phyloP scores from a whole-genome alignment of 2,888 invertebrate genomes.

The Scaptodrosophila latifasciaeformis region DNA sequence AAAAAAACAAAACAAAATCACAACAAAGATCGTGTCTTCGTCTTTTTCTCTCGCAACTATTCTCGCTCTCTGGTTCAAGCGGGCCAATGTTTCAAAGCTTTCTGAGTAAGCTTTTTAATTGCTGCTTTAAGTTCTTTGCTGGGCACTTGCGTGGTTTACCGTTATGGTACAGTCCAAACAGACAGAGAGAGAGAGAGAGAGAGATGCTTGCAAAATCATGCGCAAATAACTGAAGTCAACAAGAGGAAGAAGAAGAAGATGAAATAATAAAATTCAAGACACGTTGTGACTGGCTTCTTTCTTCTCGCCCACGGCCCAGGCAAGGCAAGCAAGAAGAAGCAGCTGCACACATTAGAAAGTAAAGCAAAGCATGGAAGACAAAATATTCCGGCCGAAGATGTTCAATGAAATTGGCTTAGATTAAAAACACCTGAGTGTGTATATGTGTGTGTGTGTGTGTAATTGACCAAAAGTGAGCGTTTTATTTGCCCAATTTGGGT shows the following conservation, averaged over 20 bases:
- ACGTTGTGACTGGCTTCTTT: slow-evolving; percentile 35
- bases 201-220: no score
- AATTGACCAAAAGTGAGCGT: slow-evolving; percentile 62
- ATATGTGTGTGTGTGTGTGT: slow-evolving; percentile 19
- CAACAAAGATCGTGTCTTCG: slow-evolving; percentile 3
- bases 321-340: slow-evolving; percentile 1
- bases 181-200: no score
- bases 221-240: slow-evolving; percentile 30
- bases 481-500: slow-evolving; percentile 58
- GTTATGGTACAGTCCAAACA: no score
- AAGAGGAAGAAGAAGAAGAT: no score
- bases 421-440: background rate
- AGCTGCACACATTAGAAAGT: slow-evolving; percentile 51
- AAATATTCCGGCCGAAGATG: slow-evolving; percentile 42
- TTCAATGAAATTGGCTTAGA: slow-evolving; percentile 42
- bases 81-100: no score
- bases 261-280: slow-evolving; percentile 52
- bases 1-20: background rate
- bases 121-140: no score
- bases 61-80: no score
- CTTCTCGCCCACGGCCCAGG: slow-evolving; percentile 6
- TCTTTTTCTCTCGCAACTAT: no score
- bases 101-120: no score
- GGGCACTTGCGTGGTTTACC: no score
- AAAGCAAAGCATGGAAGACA: slow-evolving; percentile 36